phyloP scores from a whole-genome alignment of 2,797 vertebrate genomes.

The Momotus momota region DNA sequence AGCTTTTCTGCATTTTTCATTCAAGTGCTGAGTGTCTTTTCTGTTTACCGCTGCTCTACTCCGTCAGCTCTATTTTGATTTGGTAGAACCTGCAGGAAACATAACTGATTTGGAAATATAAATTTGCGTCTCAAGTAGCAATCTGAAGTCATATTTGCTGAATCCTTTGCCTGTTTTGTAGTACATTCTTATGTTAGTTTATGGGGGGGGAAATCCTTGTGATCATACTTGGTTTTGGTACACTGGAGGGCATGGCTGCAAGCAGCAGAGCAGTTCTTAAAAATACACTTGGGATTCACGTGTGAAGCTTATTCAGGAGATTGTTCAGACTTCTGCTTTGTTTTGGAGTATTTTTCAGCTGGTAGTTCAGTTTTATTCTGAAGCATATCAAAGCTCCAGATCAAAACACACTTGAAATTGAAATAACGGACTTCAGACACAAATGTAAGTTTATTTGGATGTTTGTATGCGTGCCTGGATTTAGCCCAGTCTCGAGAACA shows the following conservation, averaged over 20 bases:
- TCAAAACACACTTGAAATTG: neutral
- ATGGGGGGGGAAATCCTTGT: neutral
- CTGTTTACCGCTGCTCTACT: neutral
- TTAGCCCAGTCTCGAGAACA: neutral
- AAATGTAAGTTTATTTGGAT: neutral
- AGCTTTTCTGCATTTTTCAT: neutral
- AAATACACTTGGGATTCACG: neutral
- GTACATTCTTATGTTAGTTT: neutral
- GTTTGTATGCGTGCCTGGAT: neutral
- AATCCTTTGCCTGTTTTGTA: neutral
- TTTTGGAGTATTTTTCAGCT: neutral
- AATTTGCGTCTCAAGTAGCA: neutral
- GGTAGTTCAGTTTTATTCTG: neutral
- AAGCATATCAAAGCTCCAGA: neutral
- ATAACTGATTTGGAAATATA: neutral
- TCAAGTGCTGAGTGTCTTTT: neutral
- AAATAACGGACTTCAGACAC: neutral
- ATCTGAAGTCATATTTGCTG: neutral
- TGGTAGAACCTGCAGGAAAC: neutral
- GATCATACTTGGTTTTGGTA: neutral
- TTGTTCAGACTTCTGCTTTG: neutral
- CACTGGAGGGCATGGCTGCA: neutral
- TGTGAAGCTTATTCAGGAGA: neutral
- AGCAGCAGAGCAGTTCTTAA: neutral
- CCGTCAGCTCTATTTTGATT: neutral